phyloP scores from a whole-genome alignment of 2,113 vertebrate species.

The Laticauda colubrina region DNA sequence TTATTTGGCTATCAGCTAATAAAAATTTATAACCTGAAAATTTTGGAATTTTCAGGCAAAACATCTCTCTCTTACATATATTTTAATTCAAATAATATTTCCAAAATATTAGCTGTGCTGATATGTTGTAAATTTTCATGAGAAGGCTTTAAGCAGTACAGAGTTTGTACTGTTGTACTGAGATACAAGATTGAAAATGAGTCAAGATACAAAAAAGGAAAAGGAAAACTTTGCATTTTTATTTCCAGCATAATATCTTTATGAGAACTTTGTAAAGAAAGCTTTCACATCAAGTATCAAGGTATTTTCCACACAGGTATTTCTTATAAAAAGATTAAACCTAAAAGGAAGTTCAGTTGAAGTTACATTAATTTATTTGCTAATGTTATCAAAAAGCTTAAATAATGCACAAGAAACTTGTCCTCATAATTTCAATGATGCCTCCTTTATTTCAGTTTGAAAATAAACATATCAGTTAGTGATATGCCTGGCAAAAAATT shows the following conservation, averaged over 20 bases:
- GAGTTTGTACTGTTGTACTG: background rate
- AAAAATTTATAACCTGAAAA: background rate
- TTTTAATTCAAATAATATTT: slow-evolving; percentile 5
- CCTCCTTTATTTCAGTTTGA: background rate
- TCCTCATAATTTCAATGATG: background rate
- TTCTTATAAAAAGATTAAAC: background rate
- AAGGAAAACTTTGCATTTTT: background rate
- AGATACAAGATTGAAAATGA: background rate
- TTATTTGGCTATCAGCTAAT: slow-evolving; percentile 7
- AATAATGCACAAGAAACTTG: background rate
- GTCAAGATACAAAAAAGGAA: background rate
- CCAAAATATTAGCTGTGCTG: background rate
- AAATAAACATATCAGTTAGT: background rate
- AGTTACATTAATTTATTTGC: background rate
- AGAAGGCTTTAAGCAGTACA: background rate
- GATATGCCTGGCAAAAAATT: background rate
- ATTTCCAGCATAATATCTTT: background rate
- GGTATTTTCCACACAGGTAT: background rate
- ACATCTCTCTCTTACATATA: slow-evolving; percentile 19
- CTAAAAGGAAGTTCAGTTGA: background rate
- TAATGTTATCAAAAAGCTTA: background rate
- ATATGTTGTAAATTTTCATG: background rate
- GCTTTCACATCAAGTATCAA: background rate
- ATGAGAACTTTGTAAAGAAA: background rate
- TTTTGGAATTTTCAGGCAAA: background rate